Evolutionary conservation across 2,888 invertebrate species (phyloP).

Genomic region (Stegophylla sp.): DNA sequence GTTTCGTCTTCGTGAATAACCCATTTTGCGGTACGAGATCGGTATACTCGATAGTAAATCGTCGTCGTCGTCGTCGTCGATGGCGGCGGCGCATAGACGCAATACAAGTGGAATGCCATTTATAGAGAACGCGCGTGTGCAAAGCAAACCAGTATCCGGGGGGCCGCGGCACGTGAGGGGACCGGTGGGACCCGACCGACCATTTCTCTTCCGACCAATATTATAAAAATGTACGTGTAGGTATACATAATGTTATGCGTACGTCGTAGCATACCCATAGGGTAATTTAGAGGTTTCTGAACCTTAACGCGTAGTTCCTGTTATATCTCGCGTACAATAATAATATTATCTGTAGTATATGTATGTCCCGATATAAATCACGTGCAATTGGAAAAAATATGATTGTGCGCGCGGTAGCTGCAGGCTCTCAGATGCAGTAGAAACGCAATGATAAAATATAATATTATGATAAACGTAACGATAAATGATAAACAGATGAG

Average conservation of each 20-base stretch:
- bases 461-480: no score
- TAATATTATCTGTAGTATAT: neutral
- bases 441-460: no score
- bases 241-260: neutral
- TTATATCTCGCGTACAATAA: no score
- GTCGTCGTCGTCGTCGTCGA: no score
- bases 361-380: neutral
- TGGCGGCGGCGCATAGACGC: neutral
- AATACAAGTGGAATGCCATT: constrained; percentile 47
- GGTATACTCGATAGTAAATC: neutral
- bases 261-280: constrained; percentile 27
- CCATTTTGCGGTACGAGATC: constrained; percentile 35
- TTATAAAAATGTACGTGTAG: no score
- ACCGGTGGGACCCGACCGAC: neutral
- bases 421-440: no score
- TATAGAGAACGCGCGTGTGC: constrained; percentile 41
- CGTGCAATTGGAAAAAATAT: neutral
- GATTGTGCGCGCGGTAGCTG: no score
- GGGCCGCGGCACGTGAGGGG: neutral
- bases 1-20: constrained; percentile 46
- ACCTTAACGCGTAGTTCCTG: constrained; percentile 31
- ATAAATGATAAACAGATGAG: no score
- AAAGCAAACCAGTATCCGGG: constrained; percentile 50
- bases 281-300: constrained; percentile 54
- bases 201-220: constrained; percentile 51